Evolutionary conservation across 2,888 invertebrate genomes (phyloP), one percentile per base, ranked within the genome.

Genomic region (Conchocele bisecta): DNA sequence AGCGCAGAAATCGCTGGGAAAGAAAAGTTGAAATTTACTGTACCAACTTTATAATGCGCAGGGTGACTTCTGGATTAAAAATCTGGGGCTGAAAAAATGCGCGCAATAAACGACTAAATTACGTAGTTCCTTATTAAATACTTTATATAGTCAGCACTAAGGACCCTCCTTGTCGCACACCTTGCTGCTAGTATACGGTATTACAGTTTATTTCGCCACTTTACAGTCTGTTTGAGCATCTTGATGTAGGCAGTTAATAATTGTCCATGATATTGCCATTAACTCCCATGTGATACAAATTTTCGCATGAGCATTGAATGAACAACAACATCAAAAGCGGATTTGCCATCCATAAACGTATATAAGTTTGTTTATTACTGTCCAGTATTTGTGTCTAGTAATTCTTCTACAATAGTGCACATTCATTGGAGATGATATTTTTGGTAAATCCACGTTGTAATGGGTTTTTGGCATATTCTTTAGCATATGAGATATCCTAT

Each of bases 271-370:
- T 28, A 6, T n/a, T 3, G 9, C 50, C 29, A 28, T 28, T 22
- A 17, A 29, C 29, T 17, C 29, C 50, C 15, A 4, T 4, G 17
- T 29, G n/a, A 13, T 50, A 50, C 7, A 50, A n/a, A 33, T n/a
- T 29, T 50, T 50, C 50, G 28, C 50, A 26, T 50, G 4, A 50
- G 29, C 17, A 31, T 50, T 13, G 50, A 20, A 50, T 50, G 50
- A 28, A 50, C 50, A 5, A 50, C 50, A 7, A 50, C 50, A 28
- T 50, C 50, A 29, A 50, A 50, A 4, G 50, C 50, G 11, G 50
- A 50, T 17, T 50, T 50, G 9, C 28, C 50, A 28, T 50, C 50
- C 50, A 50, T 50, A n/a, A n/a, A n/a, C n/a, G n/a, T n/a, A n/a
- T n/a, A n/a, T n/a, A n/a, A n/a, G n/a, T n/a, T n/a, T 29, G 50